These are phyloP conservation scores for Rafetus swinhoei DNA, from an alignment of 2,113 vertebrate species.

Conservation along the genomic window DNA sequence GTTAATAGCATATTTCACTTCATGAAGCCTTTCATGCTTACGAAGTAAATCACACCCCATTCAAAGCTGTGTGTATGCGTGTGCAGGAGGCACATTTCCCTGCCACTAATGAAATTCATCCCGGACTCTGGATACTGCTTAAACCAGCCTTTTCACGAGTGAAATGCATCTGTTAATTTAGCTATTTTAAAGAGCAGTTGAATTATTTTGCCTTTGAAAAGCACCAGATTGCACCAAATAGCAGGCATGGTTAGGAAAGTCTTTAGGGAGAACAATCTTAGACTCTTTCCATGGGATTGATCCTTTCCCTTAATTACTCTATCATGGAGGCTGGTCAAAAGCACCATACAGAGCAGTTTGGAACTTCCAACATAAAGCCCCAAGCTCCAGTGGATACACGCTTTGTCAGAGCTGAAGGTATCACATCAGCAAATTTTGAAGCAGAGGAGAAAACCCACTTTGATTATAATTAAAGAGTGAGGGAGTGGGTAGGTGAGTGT, in stretches of 20 bases:
- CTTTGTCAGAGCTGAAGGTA: neutral
- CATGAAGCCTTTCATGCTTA: conserved; percentile 15
- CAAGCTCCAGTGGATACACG: neutral
- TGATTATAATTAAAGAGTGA: neutral
- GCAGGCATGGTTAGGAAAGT: neutral
- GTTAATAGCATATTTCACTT: conserved; percentile 49
- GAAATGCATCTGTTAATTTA: conserved; percentile 20
- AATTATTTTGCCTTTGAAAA: conserved; percentile 27
- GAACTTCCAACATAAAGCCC: neutral
- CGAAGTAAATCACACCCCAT: conserved; percentile 35
- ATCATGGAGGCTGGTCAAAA: neutral
- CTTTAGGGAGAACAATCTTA: neutral
- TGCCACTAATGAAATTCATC: conserved; percentile 65
- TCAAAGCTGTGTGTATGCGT: neutral
- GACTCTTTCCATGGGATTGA: neutral
- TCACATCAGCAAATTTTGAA: neutral
- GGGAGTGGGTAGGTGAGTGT: neutral
- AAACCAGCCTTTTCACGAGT: neutral
- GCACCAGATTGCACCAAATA: neutral
- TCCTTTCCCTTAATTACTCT: neutral
- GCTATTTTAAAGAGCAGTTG: neutral
- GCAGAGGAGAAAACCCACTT: neutral
- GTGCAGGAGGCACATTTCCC: conserved; percentile 44
- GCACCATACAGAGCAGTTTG: fast-evolving
- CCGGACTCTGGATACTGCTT: neutral